Evolutionary conservation across 2,888 invertebrate genomes (phyloP), one percentile per base, ranked within the genome.

Genomic region (Cheilosia variabilis): DNA sequence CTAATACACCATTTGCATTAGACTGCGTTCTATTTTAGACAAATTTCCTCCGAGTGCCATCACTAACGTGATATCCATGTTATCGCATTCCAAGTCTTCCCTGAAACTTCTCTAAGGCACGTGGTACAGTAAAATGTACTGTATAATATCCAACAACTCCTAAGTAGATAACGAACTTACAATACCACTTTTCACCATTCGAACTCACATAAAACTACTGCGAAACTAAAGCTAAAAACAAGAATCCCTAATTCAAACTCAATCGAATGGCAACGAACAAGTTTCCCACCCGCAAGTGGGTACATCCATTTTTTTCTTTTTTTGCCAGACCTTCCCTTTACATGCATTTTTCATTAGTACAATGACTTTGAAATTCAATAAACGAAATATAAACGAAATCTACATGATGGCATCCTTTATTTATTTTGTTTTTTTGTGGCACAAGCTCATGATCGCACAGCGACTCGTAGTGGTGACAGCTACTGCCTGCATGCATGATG

Each of bases 361-460:
- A 77, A 55, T 63, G 68, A 65, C 79, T 76, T 69, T 75, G 65
- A 75, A 79, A 79, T 79, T 84, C 83, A 84, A 84, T 79, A 79
- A 79, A 84, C 69, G 79, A 66, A 79, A 73, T 50, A 83, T 83
- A 83, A 79, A 73, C 79, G 68, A 72, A 66, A 82, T 82, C 78
- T 73, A 83, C 83, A 78, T 83, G 78, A 72, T 55, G 71, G 45
- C 37, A 41, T 69, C 50, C 45, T 52, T 45, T 57, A 22, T 50
- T 37, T 27, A 13, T 57, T 22, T 22, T 63, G 17, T 31, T 53
- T 19, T 27, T 6, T 31, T 24, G 13, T 6, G 62, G 47, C 22
- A 80, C 58, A 58, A 71, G 57, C 58, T 71, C 65, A 24, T 60
- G 79, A 72, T 79, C 75, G 50, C 19, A 62, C 22, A 27, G 53